Evolutionary conservation across 2,113 vertebrate species (phyloP).

Genomic region (Cheirogaleus medius): DNA sequence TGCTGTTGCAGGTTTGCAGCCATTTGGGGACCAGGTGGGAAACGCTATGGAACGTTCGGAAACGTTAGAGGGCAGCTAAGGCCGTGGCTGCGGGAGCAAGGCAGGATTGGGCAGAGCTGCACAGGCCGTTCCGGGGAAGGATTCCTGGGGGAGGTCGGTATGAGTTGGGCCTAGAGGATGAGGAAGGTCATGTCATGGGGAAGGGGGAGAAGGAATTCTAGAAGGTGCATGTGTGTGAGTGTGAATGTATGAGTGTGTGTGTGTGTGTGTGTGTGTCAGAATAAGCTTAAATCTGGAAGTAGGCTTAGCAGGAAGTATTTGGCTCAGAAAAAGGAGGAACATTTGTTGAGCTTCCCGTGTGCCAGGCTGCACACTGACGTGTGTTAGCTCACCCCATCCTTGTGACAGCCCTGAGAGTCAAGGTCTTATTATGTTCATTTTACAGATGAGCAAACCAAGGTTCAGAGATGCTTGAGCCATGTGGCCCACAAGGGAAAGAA

Average conservation of each 20-base stretch:
- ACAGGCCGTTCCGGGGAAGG: background rate
- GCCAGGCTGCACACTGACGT: too few relatives aligned
- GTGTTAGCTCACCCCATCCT: background rate
- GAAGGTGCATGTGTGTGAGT: background rate
- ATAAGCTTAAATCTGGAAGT: background rate
- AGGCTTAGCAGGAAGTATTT: too few relatives aligned
- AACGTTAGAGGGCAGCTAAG: background rate
- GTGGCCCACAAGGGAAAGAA: background rate
- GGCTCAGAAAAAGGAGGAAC: background rate
- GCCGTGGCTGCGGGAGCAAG: background rate
- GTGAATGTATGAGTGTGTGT: background rate
- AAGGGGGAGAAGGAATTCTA: background rate
- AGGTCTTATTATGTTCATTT: background rate
- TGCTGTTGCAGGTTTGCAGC: background rate
- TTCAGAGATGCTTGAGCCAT: background rate
- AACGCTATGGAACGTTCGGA: background rate
- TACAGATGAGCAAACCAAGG: background rate
- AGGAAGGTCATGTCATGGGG: background rate
- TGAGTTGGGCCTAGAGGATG: background rate
- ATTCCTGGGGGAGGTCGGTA: background rate
- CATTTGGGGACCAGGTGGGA: background rate
- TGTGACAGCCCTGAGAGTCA: background rate
- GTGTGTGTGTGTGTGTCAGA: background rate
- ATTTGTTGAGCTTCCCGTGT: background rate
- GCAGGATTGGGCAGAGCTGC: background rate